A percentile compares a stretch with the other conserved stretches of the same genome.
Conservation (phyloP, 1,140 invertebrate genomes). For the Prorops nasuta region DNA sequence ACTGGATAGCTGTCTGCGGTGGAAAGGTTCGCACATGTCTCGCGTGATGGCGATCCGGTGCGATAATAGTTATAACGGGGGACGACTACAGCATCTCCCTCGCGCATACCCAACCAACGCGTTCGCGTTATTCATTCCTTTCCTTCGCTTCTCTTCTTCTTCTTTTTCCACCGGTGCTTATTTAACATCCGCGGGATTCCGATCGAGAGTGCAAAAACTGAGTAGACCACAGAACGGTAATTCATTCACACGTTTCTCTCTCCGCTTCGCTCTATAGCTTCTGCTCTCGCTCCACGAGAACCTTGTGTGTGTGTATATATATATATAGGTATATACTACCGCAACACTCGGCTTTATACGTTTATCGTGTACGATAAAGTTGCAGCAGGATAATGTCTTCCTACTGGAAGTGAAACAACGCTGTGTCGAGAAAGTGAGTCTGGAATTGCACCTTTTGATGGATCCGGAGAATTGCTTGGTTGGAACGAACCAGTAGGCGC, state of each 20-base stretch:
- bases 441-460: conserved; percentile 28
- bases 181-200: not conserved
- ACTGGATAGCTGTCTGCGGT: conserved; percentile 16
- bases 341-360: conserved; percentile 23
- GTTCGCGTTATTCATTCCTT: not conserved
- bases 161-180: not conserved
- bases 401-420: conserved; percentile 29
- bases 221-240: conserved; percentile 48
- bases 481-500: too few relatives aligned
- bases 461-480: conserved; percentile 24
- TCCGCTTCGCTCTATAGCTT: conserved; percentile 2
- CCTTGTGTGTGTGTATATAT: too few relatives aligned
- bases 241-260: conserved; percentile 42
- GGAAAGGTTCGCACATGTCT: conserved; percentile 26
- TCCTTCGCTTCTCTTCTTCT: not conserved
- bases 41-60: too few relatives aligned
- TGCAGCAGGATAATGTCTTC: conserved; percentile 25
- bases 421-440: conserved; percentile 3
- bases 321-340: too few relatives aligned
- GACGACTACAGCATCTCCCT: too few relatives aligned
- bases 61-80: too few relatives aligned
- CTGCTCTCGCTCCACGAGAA: not conserved
- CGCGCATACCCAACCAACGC: too few relatives aligned
- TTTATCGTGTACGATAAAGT: conserved; percentile 30
- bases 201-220: conserved; percentile 19